Evolutionary conservation across 2,797 vertebrate genomes (phyloP).

Genomic region (Halcyon smyrnensis): DNA sequence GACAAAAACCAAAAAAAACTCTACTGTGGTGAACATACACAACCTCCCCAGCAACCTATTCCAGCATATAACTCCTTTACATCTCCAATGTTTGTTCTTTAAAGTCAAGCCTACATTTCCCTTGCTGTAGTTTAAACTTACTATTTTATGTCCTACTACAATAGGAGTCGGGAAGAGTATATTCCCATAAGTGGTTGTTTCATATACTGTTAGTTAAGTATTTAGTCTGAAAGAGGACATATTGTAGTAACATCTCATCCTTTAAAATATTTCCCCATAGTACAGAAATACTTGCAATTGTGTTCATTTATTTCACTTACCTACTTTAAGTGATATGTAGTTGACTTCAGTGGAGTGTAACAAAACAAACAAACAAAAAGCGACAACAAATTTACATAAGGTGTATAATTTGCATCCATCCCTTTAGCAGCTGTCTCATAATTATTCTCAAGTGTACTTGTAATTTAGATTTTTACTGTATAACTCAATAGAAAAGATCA

Average conservation of each 20-base stretch:
- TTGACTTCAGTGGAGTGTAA: background rate
- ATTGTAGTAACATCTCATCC: background rate
- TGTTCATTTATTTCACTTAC: background rate
- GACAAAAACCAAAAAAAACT: background rate
- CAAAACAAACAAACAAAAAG: background rate
- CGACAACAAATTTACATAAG: background rate
- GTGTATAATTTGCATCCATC: background rate
- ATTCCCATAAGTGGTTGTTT: background rate
- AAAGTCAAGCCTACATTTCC: background rate
- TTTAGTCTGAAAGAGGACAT: background rate
- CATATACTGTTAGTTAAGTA: background rate
- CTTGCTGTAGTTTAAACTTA: background rate
- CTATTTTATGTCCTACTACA: background rate
- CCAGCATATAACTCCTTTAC: background rate
- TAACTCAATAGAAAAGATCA: background rate
- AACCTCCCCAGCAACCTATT: background rate
- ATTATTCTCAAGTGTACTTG: background rate
- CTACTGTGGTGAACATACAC: background rate
- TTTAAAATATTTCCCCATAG: background rate
- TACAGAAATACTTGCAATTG: background rate
- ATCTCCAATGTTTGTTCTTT: background rate
- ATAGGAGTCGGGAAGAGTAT: background rate
- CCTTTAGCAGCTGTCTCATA: background rate
- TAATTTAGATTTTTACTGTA: background rate
- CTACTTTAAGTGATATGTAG: background rate